These are phyloP conservation scores for Falcunculus frontatus DNA, from an alignment of 2,113 vertebrate species.

Conservation along the genomic window DNA sequence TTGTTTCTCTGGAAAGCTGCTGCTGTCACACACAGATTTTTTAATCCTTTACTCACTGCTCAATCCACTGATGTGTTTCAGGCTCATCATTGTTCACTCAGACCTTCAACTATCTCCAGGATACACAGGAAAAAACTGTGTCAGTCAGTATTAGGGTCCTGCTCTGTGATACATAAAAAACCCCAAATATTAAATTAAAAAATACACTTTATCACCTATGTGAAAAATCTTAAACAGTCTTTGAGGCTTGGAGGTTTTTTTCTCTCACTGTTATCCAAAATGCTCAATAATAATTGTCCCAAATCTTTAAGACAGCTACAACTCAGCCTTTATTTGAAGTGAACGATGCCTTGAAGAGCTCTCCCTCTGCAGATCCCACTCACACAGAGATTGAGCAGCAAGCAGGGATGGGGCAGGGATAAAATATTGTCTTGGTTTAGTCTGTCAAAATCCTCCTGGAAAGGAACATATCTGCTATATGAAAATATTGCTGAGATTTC, in stretches of 20 bases:
- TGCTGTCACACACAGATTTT: background rate
- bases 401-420: background rate
- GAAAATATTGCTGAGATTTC: background rate
- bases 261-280: background rate
- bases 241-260: background rate
- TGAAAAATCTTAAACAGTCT: background rate
- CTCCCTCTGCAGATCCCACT: background rate
- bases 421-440: conserved; percentile 9
- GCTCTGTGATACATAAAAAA: background rate
- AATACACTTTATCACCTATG: no score
- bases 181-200: background rate
- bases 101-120: background rate
- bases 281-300: background rate
- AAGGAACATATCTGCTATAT: background rate
- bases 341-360: background rate
- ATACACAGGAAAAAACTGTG: background rate
- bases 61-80: background rate
- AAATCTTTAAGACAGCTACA: rapidly evolving
- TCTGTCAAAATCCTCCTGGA: background rate
- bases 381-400: background rate
- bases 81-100: background rate
- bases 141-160: background rate
- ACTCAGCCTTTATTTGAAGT: background rate
- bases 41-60: background rate
- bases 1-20: background rate